phyloP scores from a whole-genome alignment of 2,113 vertebrate genomes.

The Lycaon pictus region DNA sequence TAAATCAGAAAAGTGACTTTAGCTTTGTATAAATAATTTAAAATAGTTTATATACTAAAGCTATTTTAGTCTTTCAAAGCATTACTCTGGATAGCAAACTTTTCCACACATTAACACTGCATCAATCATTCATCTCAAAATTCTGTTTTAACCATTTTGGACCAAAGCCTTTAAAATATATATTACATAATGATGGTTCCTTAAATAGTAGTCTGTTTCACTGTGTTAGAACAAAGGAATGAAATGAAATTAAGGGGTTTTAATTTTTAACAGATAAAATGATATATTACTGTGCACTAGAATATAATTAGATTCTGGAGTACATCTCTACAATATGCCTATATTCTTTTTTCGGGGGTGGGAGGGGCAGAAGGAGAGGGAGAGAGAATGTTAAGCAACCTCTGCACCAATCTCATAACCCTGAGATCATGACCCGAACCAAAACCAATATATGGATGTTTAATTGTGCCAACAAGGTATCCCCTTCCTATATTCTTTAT shows the following conservation, averaged over 20 bases:
- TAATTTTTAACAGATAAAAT: constrained; percentile 68
- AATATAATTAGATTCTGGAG: constrained; percentile 47
- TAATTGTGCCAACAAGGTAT: neutral
- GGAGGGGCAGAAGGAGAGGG: neutral
- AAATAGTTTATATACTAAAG: constrained; percentile 45
- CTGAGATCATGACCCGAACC: neutral
- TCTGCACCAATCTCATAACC: neutral
- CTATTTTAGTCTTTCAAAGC: constrained; percentile 59
- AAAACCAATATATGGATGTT: neutral
- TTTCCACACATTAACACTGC: constrained; percentile 36
- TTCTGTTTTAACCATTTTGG: constrained; percentile 57
- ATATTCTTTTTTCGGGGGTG: neutral
- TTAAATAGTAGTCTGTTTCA: constrained; percentile 59
- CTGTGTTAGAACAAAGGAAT: constrained; percentile 48
- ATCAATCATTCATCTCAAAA: constrained; percentile 65
- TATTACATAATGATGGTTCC: constrained; percentile 50
- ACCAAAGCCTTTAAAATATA: constrained; percentile 50
- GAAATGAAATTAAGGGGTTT: constrained; percentile 55
- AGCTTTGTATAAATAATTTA: constrained; percentile 40
- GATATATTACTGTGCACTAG: constrained; percentile 8
- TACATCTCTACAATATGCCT: constrained; percentile 23
- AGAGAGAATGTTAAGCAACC: neutral
- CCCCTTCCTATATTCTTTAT: neutral
- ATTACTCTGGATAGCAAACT: constrained; percentile 46
- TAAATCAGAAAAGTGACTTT: constrained; percentile 56